Percentiles rank a stretch among this genome's conserved stretches.
These are phyloP conservation scores for Anolis sagrei DNA, from an alignment of 2,113 vertebrate species.

Conservation along the genomic window DNA sequence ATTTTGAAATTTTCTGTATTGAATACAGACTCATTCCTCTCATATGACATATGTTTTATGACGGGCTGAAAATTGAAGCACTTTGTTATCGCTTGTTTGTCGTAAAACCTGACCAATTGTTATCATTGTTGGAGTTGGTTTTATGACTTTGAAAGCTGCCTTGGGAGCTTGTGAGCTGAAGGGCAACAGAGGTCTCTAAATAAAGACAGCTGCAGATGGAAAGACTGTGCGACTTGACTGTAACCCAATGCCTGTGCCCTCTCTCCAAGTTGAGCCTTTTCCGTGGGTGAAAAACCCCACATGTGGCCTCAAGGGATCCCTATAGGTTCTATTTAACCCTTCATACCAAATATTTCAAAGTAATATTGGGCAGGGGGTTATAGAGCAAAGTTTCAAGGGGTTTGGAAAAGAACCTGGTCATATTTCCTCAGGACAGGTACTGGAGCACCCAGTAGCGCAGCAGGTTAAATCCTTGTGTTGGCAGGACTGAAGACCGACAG, in stretches of 20 bases:
- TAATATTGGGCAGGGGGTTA: background rate
- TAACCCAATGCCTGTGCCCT: too few relatives aligned
- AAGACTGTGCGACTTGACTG: background rate
- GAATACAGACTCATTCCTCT: too few relatives aligned
- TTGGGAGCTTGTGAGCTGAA: background rate
- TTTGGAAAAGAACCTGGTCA: background rate
- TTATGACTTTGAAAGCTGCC: background rate
- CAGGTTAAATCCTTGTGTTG: too few relatives aligned
- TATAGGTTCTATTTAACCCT: background rate
- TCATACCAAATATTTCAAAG: background rate
- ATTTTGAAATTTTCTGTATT: background rate
- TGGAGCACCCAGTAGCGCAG: too few relatives aligned
- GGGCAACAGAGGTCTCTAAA: background rate
- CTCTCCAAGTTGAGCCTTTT: background rate
- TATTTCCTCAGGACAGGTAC: background rate
- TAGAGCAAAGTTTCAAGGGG: background rate
- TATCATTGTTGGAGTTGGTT: background rate
- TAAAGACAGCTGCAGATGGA: background rate
- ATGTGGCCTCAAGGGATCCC: background rate
- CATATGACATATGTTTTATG: background rate
- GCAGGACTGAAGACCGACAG: too few relatives aligned
- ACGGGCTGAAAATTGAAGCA: background rate
- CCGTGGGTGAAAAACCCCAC: too few relatives aligned
- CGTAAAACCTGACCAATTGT: background rate
- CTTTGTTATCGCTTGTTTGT: background rate